Percentiles rank a stretch among this genome's conserved stretches.
These are phyloP conservation scores for Engraulis encrasicolus DNA, from an alignment of 2,113 vertebrate species.

Conservation along the genomic window DNA sequence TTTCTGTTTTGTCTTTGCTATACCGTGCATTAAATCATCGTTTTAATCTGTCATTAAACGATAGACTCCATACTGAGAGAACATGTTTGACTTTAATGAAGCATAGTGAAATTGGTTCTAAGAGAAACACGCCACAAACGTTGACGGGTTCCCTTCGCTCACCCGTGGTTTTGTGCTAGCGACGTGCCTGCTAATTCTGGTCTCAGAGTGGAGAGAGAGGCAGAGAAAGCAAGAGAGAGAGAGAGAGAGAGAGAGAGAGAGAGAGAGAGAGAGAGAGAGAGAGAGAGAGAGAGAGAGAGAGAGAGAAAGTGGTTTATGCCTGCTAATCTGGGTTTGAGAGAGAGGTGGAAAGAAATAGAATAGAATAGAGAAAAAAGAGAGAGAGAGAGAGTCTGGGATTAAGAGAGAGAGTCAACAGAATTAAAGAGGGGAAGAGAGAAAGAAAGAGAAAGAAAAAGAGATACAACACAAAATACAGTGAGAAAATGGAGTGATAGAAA, in stretches of 20 bases:
- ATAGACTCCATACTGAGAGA: conserved; percentile 46
- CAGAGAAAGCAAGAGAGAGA: not conserved
- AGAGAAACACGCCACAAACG: conserved; percentile 54
- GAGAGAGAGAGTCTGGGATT: not conserved
- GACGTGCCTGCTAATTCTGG: conserved; percentile 50
- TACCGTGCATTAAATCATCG: conserved; percentile 36
- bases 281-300: not conserved
- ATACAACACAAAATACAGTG: not conserved
- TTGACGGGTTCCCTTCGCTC: conserved; percentile 51
- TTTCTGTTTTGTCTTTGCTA: conserved; percentile 58
- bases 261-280: not conserved
- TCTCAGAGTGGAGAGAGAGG: conserved; percentile 35
- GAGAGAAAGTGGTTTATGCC: too few relatives aligned
- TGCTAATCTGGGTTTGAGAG: too few relatives aligned
- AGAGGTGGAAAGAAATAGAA: conserved; percentile 9
- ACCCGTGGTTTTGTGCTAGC: conserved; percentile 55
- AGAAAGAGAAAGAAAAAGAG: conserved; percentile 4
- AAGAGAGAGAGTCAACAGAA: conserved; percentile 18
- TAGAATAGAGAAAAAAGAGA: not conserved
- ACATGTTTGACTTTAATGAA: conserved; percentile 34
- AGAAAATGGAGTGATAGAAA: conserved; percentile 26
- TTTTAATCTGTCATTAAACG: conserved; percentile 35
- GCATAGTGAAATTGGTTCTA: not conserved
- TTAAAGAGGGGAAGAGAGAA: not conserved
- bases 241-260: conserved; percentile 21